Conservation (phyloP, 92 coral and sea anemone genomes). For the Umimayanthus kanabou region DNA sequence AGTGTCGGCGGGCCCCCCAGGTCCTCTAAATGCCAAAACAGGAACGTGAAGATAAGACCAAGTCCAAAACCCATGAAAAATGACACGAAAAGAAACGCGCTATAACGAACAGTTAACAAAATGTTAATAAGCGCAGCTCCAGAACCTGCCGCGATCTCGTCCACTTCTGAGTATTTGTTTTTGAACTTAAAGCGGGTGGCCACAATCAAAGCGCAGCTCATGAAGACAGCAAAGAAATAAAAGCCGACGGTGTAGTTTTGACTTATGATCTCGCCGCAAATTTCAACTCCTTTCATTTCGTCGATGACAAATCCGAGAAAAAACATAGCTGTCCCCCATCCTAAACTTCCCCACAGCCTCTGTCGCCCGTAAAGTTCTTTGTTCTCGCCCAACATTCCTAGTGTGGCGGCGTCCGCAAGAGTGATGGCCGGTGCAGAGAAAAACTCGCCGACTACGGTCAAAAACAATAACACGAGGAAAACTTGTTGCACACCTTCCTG, state of each 20-base stretch:
- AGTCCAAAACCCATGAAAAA: slow-evolving; percentile 96
- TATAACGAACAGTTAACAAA: slow-evolving; percentile 81
- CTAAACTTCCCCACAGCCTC: slow-evolving; percentile 97
- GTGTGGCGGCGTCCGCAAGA: slow-evolving; percentile 96
- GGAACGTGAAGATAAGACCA: slow-evolving; percentile 92
- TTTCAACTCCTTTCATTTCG: slow-evolving; percentile 89
- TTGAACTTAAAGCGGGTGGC: slow-evolving; percentile 95
- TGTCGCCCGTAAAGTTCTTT: slow-evolving; percentile 96
- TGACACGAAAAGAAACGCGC: slow-evolving; percentile 80
- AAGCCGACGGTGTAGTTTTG: slow-evolving; percentile 96
- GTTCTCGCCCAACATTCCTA: slow-evolving; percentile 93
- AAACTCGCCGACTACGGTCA: slow-evolving; percentile 93
- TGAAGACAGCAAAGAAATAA: slow-evolving; percentile 94
- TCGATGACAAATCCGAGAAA: slow-evolving; percentile 92
- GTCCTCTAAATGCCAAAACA: slow-evolving; percentile 99
- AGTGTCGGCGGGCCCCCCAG: slow-evolving; percentile 99
- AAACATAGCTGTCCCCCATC: slow-evolving; percentile 99
- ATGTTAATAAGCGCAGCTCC: slow-evolving; percentile 70
- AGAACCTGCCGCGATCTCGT: slow-evolving; percentile 44
- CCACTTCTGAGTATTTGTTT: slow-evolving; percentile 58
- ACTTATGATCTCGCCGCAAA: slow-evolving; percentile 96
- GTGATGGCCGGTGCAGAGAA: slow-evolving; percentile 99
- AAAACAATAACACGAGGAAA: slow-evolving; percentile 87
- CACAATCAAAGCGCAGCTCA: slow-evolving; percentile 91
- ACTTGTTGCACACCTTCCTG: slow-evolving; percentile 98